Conservation (phyloP, 2,113 vertebrate genomes). For the Forbesichthys agassizii region DNA sequence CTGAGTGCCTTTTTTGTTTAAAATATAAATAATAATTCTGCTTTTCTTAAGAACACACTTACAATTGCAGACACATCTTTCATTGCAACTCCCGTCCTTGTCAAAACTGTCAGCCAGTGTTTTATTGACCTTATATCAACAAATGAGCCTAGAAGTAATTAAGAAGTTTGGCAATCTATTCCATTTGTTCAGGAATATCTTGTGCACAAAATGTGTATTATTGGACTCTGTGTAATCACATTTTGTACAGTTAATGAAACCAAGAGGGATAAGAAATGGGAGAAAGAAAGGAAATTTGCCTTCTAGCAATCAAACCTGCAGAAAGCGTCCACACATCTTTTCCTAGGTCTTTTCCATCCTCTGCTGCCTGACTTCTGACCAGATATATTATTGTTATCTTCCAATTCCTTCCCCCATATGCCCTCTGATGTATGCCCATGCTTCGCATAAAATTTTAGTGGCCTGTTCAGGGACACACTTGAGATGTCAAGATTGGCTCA, state of each 20-base stretch:
- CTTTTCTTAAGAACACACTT: neutral
- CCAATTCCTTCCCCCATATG: neutral
- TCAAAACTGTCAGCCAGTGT: conserved; percentile 32
- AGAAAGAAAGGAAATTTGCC: too few species aligned
- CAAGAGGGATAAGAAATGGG: conserved; percentile 56
- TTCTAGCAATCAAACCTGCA: neutral
- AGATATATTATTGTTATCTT: conserved; percentile 18
- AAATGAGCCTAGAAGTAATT: conserved; percentile 65
- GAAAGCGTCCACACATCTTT: conserved; percentile 20
- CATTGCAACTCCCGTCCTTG: neutral
- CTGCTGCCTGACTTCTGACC: conserved; percentile 23
- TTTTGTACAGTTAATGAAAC: conserved; percentile 59
- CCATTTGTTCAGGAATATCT: conserved; percentile 53
- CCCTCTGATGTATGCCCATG: conserved; percentile 12
- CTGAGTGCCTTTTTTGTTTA: too few species aligned
- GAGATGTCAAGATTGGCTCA: conserved; percentile 44
- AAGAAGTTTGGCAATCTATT: conserved; percentile 63
- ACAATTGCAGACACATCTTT: neutral
- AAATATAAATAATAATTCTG: too few species aligned
- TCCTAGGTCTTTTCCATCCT: conserved; percentile 6
- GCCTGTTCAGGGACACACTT: conserved; percentile 56
- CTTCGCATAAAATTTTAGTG: conserved; percentile 44
- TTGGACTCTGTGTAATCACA: conserved; percentile 35
- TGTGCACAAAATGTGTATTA: conserved; percentile 58
- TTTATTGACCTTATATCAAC: conserved; percentile 45